Evolutionary conservation across 2,113 vertebrate genomes (phyloP), one percentile per base, ranked within the genome.

Genomic region (Dunckerocampus dactyliophorus): DNA sequence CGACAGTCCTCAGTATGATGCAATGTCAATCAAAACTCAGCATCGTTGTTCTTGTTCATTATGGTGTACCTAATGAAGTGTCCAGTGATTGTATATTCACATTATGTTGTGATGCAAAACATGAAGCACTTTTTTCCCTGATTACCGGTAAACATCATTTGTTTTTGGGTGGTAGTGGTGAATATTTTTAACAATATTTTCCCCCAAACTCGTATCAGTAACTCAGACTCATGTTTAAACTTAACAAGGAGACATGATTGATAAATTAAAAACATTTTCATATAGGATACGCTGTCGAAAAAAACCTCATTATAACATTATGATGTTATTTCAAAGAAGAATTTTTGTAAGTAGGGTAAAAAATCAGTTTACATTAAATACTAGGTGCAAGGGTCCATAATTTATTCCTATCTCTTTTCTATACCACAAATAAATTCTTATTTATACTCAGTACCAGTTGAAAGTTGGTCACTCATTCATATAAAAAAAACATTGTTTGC

Each of bases 321-420:
- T 20, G 20, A 49, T 49, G 19, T 49, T 20, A 11, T 48, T 48
- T 12, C 17, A n/a, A 34, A 8, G 9, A 55, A 11, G 31, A 14
- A 4, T 43, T 43, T 43, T 43, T 43, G 12, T 43, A 43, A 43
- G 14, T 43, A 43, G 13, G 10, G 37, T 39, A 43, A 2, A 14
- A 7, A 37, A 55, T 55, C 31, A 19, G 52, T 55, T 39, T 56
- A 56, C 54, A 56, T 42, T 3, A 14, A 42, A 56, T 39, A n/a
- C 54, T 21, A 13, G 12, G 4, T 55, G 12, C 31, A 31, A 1
- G 17, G 54, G 3, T 56, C 12, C 37, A 42, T 39, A 1, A 39
- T 39, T 39, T 39, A 39, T 39, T 12, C 8, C 37, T 39, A 37
- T 19, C 13, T 21, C 12, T 56, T 42, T 56, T 55, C 52, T 37